Percentiles rank a stretch among this genome's conserved stretches.
Evolutionary conservation across 1,140 invertebrate genomes (phyloP).

Genomic region (Euwallacea fornicatus): DNA sequence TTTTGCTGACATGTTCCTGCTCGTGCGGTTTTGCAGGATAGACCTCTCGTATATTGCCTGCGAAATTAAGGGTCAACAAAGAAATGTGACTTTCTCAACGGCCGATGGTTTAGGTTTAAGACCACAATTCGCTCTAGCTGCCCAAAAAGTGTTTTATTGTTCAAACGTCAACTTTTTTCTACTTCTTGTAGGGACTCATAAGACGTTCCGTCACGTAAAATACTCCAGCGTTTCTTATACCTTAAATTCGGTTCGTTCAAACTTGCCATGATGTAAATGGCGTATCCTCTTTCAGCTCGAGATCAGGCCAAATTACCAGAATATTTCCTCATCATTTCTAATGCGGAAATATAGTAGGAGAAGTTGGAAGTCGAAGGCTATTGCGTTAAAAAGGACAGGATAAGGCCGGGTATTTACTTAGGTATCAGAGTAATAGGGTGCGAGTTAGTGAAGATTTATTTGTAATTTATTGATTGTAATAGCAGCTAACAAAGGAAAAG

Average conservation of each 20-base stretch:
- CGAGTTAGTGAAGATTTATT: too few relatives aligned
- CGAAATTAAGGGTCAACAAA: neutral
- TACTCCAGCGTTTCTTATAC: too few relatives aligned
- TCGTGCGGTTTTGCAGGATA: neutral
- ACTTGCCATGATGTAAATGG: neutral
- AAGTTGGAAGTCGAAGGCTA: too few relatives aligned
- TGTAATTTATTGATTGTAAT: too few relatives aligned
- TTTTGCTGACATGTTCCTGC: constrained; percentile 2
- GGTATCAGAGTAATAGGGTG: too few relatives aligned
- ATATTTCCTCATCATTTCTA: constrained; percentile 6
- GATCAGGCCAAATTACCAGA: neutral
- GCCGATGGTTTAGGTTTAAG: neutral
- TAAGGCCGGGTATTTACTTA: too few relatives aligned
- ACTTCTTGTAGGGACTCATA: neutral
- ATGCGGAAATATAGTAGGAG: neutral
- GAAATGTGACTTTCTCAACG: too few relatives aligned
- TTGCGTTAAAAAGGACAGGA: too few relatives aligned
- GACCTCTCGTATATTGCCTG: neutral
- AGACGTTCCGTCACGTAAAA: too few relatives aligned
- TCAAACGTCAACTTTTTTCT: neutral
- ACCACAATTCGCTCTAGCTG: neutral
- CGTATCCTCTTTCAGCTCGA: neutral
- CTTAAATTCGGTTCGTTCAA: neutral
- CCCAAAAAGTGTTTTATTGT: neutral
- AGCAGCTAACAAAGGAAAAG: too few relatives aligned